Percentiles rank a stretch among this genome's conserved stretches.
Evolutionary conservation across 2,888 invertebrate genomes (phyloP).

Genomic region (Cantharis nigra): DNA sequence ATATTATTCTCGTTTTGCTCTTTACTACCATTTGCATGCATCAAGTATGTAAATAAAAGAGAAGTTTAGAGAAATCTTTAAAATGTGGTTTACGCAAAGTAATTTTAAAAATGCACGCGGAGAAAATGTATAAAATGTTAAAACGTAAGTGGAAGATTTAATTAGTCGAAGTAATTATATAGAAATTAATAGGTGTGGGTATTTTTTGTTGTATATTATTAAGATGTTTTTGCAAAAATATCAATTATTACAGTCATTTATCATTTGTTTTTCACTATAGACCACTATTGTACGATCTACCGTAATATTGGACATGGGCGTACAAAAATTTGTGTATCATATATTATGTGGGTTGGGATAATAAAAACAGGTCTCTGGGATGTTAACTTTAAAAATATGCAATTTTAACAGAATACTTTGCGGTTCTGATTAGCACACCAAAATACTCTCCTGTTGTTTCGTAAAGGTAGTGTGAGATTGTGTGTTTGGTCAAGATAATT

Average conservation of each 20-base stretch:
- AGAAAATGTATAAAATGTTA: neutral
- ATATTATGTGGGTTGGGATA: neutral
- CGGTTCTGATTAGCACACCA: neutral
- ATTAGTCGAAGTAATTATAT: neutral
- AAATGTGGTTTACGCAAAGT: neutral
- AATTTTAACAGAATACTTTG: neutral
- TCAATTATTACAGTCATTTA: neutral
- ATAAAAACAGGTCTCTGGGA: neutral
- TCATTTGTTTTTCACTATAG: neutral
- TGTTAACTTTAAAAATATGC: neutral
- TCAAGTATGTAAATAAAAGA: neutral
- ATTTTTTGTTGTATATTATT: neutral
- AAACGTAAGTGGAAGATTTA: neutral
- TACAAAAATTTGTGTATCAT: neutral
- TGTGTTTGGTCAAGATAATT: too few relatives aligned
- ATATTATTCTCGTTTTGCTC: constrained; percentile 18
- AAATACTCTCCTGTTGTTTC: neutral
- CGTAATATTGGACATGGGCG: neutral
- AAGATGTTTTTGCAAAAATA: neutral
- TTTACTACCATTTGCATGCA: neutral
- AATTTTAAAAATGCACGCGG: neutral
- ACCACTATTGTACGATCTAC: neutral
- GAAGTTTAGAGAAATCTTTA: neutral
- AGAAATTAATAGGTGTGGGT: neutral
- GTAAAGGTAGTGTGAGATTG: too few relatives aligned